Conservation (phyloP, 2,797 vertebrate genomes). For the Sciurus vulgaris region DNA sequence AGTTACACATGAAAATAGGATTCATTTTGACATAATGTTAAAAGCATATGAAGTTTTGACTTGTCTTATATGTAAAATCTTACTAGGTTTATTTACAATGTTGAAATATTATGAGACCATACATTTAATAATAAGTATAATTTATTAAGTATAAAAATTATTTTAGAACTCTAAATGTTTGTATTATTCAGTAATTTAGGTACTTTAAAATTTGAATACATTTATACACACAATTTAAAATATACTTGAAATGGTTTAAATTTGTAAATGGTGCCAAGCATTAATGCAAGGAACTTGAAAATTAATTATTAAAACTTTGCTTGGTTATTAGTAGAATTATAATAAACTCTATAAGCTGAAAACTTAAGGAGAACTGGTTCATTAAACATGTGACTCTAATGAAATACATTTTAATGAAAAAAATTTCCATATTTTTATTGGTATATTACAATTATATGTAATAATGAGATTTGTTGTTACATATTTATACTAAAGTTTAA, state of each 20-base stretch:
- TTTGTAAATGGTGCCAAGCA: conserved; percentile 31
- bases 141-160: conserved; percentile 42
- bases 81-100: not conserved
- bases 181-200: not conserved
- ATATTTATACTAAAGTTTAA: not conserved
- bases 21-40: too few relatives aligned
- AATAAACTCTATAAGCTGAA: not conserved
- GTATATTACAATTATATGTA: too few relatives aligned
- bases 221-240: conserved; percentile 53
- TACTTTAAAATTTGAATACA: not conserved
- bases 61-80: conserved; percentile 41
- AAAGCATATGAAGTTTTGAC: not conserved
- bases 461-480: too few relatives aligned
- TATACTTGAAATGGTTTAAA: conserved; percentile 35
- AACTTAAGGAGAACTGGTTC: not conserved
- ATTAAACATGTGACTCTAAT: not conserved
- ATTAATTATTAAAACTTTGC: not conserved
- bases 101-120: conserved; percentile 18
- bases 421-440: too few relatives aligned
- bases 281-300: conserved; percentile 54
- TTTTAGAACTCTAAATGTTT: conserved; percentile 31
- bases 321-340: conserved; percentile 45
- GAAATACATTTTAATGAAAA: conserved; percentile 4
- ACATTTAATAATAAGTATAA: not conserved
- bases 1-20: too few relatives aligned